Percentiles rank a stretch among this genome's conserved stretches.
Evolutionary conservation across 2,797 vertebrate species (phyloP).

Genomic region (Eulemur coronatus): DNA sequence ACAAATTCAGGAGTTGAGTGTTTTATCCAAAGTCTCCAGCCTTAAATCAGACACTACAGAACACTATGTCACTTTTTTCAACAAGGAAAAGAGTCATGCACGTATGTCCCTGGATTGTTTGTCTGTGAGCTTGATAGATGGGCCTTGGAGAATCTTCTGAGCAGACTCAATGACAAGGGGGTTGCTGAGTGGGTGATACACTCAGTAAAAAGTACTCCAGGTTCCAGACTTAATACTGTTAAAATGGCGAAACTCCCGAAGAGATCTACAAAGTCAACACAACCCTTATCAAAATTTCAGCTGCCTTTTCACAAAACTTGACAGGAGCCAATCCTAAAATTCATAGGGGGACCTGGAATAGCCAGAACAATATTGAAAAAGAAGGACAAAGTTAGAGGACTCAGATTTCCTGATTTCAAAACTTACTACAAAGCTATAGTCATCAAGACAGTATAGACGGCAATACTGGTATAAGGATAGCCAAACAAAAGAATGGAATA

Average conservation of each 20-base stretch:
- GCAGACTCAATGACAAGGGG: neutral
- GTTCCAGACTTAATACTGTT: neutral
- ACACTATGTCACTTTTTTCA: neutral
- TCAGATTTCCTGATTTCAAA: neutral
- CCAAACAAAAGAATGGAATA: neutral
- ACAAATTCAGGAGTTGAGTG: neutral
- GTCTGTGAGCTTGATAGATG: neutral
- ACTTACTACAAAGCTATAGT: neutral
- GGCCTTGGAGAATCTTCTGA: neutral
- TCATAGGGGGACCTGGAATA: neutral
- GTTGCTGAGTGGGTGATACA: neutral
- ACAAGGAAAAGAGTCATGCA: neutral
- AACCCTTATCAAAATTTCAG: neutral
- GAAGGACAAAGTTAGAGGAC: neutral
- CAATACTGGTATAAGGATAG: neutral
- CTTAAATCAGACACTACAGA: neutral
- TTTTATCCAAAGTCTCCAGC: neutral
- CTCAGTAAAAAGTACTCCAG: neutral
- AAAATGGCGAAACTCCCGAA: neutral
- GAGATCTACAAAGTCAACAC: too few relatives aligned
- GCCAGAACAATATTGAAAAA: neutral
- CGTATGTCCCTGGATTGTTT: neutral
- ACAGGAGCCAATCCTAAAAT: slow-evolving; percentile 30
- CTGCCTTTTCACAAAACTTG: neutral
- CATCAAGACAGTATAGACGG: neutral